Percentiles rank a stretch among this genome's conserved stretches.
These are phyloP conservation scores for Ceratothoa steindachneri DNA, from an alignment of 2,888 invertebrate species.

Conservation along the genomic window DNA sequence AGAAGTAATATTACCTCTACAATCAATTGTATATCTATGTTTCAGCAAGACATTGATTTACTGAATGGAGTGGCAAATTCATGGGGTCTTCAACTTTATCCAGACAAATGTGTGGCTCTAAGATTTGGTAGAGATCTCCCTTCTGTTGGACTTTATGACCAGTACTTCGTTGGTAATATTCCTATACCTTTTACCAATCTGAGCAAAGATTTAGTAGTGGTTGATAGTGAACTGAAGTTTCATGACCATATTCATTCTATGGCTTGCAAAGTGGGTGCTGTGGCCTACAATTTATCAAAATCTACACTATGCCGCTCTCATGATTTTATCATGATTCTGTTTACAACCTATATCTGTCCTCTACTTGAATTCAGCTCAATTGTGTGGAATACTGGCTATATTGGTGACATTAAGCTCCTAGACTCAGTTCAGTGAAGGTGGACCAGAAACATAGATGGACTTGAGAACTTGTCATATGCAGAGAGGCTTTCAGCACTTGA, in stretches of 20 bases:
- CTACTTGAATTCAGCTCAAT: background rate
- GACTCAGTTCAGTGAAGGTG: background rate
- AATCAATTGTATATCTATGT: too few relatives aligned
- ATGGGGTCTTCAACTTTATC: background rate
- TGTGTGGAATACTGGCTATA: background rate
- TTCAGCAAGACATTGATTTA: background rate
- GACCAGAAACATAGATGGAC: background rate
- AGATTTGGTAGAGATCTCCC: background rate
- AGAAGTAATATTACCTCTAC: too few relatives aligned
- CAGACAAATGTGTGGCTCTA: background rate
- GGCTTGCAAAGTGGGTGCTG: background rate
- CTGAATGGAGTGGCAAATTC: background rate
- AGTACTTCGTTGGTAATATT: background rate
- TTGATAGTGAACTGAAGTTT: background rate
- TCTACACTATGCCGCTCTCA: background rate
- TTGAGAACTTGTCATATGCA: background rate
- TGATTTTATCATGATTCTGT: background rate
- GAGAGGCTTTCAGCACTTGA: background rate
- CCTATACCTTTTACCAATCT: background rate
- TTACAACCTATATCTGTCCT: background rate
- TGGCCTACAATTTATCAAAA: background rate
- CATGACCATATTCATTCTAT: background rate
- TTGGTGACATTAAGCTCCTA: background rate
- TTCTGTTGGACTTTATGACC: background rate
- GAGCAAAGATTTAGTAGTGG: background rate